Evolutionary conservation across 2,888 invertebrate genomes (phyloP), one percentile per base, ranked within the genome.

Genomic region (Gastrophysa polygoni): DNA sequence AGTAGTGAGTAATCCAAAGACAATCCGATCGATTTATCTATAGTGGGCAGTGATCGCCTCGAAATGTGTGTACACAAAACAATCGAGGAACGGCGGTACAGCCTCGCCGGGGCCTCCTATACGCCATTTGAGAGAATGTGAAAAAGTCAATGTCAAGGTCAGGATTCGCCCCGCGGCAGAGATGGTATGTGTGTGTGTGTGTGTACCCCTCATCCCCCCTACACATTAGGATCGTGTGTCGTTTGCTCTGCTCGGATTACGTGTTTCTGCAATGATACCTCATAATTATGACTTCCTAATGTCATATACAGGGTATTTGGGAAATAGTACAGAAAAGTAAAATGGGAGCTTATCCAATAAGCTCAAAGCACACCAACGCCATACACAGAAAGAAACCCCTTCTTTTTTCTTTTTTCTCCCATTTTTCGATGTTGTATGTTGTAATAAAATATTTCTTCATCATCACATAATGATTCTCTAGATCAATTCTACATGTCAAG

Each of bases 81-180:
- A 38, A 38, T 14, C 38, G 38, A 32, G 5, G 1, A 2, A 6
- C 8, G 8, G 29, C 5, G 6, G 10, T 7, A 32, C 29, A 10
- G 29, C 29, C 73, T 67, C 71, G 71, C 68, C 70, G 76, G 75
- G 75, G 75, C 76, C 71, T 75, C 75, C 75, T 70, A 75, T 66
- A 59, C 68, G 68, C n/a, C 14, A n/a, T 11, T n/a, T 66, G 71
- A 69, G 72, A 74, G 71, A 70, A 7, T 24, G 73, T 70, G 14
- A 71, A 68, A 74, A 71, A 72, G 70, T 73, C 76, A 76, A 76
- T 76, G 76, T 76, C 76, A 76, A 76, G 76, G 76, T 66, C 71
- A 75, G 73, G 70, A 74, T 73, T 74, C 62, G 66, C 65, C 73
- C 71, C 62, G 68, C 58, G 66, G 71, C 69, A 46, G 16, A 62